Conservation (phyloP, 2,113 vertebrate species). For the Petrocephalus zakoni region DNA sequence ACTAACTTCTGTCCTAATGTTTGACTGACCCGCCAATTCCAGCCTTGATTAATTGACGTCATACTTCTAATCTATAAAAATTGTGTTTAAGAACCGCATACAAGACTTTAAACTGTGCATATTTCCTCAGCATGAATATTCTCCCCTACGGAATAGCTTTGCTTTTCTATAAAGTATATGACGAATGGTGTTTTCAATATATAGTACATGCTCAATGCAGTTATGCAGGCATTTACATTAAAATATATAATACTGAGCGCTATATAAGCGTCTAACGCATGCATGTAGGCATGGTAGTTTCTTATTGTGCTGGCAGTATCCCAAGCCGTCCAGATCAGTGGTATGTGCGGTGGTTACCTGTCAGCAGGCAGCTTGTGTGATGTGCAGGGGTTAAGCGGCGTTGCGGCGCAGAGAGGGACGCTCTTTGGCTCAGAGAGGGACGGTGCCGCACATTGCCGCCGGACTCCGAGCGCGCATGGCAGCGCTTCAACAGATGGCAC, state of each 20-base stretch:
- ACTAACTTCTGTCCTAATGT: not conserved
- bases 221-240: not conserved
- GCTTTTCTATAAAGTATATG: not conserved
- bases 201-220: not conserved
- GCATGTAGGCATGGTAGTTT: not conserved
- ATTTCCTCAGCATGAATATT: not conserved
- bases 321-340: not conserved
- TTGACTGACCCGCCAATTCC: not conserved
- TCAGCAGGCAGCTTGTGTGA: slow-evolving; percentile 20
- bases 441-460: not conserved
- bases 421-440: slow-evolving; percentile 1
- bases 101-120: not conserved
- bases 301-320: not conserved
- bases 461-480: slow-evolving; percentile 3
- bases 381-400: slow-evolving; percentile 34
- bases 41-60: not conserved
- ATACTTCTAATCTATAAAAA: not conserved
- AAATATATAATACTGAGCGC: not conserved
- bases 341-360: slow-evolving; percentile 22
- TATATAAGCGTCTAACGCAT: not conserved
- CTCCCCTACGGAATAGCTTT: not conserved
- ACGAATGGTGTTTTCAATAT: not conserved
- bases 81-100: not conserved
- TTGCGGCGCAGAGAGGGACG: slow-evolving; percentile 23
- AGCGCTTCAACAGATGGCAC: slow-evolving; percentile 11